Conservation (phyloP, 2,113 vertebrate genomes). For the Emydura subglobosa region DNA sequence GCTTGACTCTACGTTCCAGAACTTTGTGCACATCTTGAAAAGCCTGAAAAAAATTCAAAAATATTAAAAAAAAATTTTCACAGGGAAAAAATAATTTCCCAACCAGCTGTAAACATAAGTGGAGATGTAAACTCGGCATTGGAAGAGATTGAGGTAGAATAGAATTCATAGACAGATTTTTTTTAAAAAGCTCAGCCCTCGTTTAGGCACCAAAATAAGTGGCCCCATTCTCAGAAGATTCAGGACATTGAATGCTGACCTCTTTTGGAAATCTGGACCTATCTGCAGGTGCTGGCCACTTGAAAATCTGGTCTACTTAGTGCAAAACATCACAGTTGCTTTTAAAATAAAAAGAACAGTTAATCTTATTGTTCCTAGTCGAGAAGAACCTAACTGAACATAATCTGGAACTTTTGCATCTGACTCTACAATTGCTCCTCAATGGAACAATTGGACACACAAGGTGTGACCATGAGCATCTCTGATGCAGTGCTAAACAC, state of each 20-base stretch:
- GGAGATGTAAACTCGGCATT: neutral
- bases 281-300: accelerated
- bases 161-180: neutral
- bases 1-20: neutral
- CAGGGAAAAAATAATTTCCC: neutral
- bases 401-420: neutral
- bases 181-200: neutral
- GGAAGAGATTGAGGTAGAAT: neutral
- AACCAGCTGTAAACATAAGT: neutral
- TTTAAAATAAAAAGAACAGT: neutral
- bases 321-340: neutral
- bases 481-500: neutral
- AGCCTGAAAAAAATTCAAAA: neutral
- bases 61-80: neutral
- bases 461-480: accelerated
- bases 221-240: neutral
- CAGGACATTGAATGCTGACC: neutral
- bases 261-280: neutral
- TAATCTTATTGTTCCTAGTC: neutral
- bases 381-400: neutral
- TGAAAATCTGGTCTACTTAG: neutral
- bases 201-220: neutral
- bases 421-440: neutral
- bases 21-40: neutral
- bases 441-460: neutral